Evolutionary conservation across 2,888 invertebrate species (phyloP).

Genomic region (Brachyptera risi): DNA sequence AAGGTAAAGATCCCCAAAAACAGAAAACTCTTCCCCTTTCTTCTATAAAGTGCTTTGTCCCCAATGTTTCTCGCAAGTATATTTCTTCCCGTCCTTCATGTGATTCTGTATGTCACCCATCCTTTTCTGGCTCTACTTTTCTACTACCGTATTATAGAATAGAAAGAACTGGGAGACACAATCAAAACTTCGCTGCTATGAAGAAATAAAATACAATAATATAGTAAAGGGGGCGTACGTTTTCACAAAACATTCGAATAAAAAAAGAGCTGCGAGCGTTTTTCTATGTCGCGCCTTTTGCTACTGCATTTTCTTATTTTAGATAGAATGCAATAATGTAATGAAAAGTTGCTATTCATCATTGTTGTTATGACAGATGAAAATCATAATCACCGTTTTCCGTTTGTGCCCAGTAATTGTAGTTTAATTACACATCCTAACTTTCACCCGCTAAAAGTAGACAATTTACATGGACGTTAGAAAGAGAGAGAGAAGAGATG

Average conservation of each 20-base stretch:
- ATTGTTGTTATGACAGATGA: constrained; percentile 6
- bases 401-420: background rate
- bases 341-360: constrained; percentile 6
- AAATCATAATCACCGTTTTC: background rate
- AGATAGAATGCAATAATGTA: background rate
- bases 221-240: background rate
- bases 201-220: background rate
- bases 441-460: no score
- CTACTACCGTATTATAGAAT: background rate
- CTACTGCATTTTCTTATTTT: constrained; percentile 1
- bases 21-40: background rate
- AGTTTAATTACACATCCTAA: background rate
- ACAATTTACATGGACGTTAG: no score
- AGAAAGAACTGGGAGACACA: background rate
- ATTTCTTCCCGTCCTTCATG: background rate
- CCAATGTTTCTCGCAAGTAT: background rate
- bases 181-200: constrained; percentile 2
- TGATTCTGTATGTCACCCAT: background rate
- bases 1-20: background rate
- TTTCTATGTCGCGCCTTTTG: background rate
- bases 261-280: background rate
- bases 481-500: no score
- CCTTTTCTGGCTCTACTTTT: no score
- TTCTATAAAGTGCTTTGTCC: background rate
- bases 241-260: background rate